Conservation (phyloP, 2,888 invertebrate genomes). For the Mythimna pallens region DNA sequence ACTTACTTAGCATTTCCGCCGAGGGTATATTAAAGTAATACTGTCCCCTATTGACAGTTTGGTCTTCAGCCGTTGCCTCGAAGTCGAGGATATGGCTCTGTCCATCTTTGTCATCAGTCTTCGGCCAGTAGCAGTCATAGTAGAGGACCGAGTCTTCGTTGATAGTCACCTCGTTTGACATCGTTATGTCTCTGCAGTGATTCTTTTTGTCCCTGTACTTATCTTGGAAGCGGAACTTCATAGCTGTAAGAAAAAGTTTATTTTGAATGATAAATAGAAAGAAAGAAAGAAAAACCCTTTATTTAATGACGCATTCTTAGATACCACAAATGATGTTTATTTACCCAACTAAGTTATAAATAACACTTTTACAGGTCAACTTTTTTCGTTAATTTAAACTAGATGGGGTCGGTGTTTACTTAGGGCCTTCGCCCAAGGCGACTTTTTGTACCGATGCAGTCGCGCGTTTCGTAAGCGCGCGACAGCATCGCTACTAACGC, state of each 20-base stretch:
- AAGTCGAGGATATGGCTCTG: conserved; percentile 84
- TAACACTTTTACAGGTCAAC: too few species aligned
- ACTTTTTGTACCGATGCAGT: too few species aligned
- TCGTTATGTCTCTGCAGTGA: conserved; percentile 84
- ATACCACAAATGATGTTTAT: too few species aligned
- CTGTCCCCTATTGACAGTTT: conserved; percentile 79
- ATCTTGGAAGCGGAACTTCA: conserved; percentile 86
- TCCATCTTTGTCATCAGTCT: conserved; percentile 76
- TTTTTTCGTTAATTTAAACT: too few species aligned
- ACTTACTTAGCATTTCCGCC: conserved; percentile 85
- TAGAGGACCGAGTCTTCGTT: conserved; percentile 84
- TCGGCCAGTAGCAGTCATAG: conserved; percentile 87
- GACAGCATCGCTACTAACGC: too few species aligned
- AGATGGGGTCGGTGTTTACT: too few species aligned
- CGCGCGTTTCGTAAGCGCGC: too few species aligned
- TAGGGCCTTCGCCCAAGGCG: too few species aligned
- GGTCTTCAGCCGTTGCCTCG: conserved; percentile 81
- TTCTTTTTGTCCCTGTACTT: conserved; percentile 72
- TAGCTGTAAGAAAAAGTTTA: conserved; percentile 74
- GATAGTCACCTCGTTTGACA: conserved; percentile 81
- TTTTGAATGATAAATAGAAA: too few species aligned
- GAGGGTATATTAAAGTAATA: conserved; percentile 87
- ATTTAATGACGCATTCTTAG: too few species aligned
- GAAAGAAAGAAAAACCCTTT: too few species aligned
- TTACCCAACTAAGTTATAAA: too few species aligned